Base-by-base conservation (phyloP, 1,140 invertebrate species). In the Dendrolimus punctatus region DNA sequence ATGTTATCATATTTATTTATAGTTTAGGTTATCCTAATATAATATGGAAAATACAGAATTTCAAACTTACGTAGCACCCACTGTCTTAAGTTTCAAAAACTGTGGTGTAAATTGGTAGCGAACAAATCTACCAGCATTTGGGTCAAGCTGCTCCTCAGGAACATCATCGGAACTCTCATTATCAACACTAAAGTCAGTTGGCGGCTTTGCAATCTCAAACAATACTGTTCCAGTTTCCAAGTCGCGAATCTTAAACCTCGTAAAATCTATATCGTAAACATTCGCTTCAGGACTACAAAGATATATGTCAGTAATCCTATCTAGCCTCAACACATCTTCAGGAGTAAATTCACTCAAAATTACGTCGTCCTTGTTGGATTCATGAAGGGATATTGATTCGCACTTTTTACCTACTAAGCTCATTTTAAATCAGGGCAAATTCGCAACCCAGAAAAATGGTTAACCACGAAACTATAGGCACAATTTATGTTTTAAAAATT, bases 261-360 rank as follows among this genome's bases (percentile, higher is more conserved):
- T 98, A 86, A 99, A 99, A 84, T 99, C 98, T 75, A 99, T 99
- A 66, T 98, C 96, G 88, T 96, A 99, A 51, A 98, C 90, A 87
- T 99, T 99, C 36, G 96, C 97, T 71, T 98, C 96, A 10, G 96
- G 95, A 56, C 93, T 92, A 79, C 97, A 99, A 40, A 99, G 88
- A 82, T 99, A 99, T 39, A 88, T 89, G 45, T 92, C 91, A 8
- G 91, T 89, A 47, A 92, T 91, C 67, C 89, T 89, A 53, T 88
- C 89, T 57, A 92, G 71, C 41, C 89, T 82, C 43, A 92, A 76
- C 47, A 92, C 90, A 76, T 92, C 90, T 6, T 92, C 91, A 39
- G 91, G 91, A 39, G 90, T 90, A 51, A 92, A 88, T 52, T 75
- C 63, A 66, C 68, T 75, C 6, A 71, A 52, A 60, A 74, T 70